These are phyloP conservation scores for Apostichopus californicus DNA, from an alignment of 35 echinoderm and acorn worm genomes.

Conservation along the genomic window DNA sequence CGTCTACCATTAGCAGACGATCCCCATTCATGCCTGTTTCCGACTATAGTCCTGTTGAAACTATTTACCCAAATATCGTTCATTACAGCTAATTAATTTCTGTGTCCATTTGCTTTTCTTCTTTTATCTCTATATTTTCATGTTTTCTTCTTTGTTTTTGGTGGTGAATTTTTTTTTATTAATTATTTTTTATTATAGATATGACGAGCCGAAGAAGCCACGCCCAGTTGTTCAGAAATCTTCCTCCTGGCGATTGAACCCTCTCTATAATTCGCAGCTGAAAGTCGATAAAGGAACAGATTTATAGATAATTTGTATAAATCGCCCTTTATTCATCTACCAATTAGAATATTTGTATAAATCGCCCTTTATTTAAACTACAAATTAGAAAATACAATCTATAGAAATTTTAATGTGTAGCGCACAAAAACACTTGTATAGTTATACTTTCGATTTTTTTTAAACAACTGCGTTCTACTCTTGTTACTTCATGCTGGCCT, in stretches of 20 bases:
- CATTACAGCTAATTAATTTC: too few species aligned
- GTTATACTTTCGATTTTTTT: too few species aligned
- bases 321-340: not conserved
- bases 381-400: not conserved
- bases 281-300: slow-evolving; percentile 10
- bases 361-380: not conserved
- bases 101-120: too few species aligned
- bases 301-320: not conserved
- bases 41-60: too few species aligned
- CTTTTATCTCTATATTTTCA: too few species aligned
- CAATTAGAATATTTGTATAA: not conserved
- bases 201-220: not conserved
- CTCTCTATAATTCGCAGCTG: not conserved
- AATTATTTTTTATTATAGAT: not conserved
- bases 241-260: slow-evolving; percentile 23
- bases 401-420: not conserved
- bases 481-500: too few species aligned
- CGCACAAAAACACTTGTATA: not conserved
- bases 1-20: too few species aligned
- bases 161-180: too few species aligned
- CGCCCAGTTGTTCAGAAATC: not conserved
- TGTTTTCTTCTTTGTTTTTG: too few species aligned
- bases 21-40: too few species aligned
- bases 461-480: too few species aligned
- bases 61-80: too few species aligned